Percentiles rank a stretch among this genome's conserved stretches.
Conservation (phyloP, 2,888 invertebrate species). For the Cryptocephalus moraei region DNA sequence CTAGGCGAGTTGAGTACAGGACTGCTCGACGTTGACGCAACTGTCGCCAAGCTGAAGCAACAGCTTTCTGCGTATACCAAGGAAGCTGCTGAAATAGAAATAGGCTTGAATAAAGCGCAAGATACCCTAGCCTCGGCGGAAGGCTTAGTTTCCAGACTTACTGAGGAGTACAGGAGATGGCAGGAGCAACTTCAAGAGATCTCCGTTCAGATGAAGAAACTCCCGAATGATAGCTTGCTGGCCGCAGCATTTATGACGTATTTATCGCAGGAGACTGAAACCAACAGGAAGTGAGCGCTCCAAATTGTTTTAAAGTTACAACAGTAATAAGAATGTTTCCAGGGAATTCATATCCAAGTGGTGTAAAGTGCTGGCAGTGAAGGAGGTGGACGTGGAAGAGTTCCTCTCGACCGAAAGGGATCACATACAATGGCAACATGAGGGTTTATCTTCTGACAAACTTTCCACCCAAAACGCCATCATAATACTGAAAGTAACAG, state of each 20-base stretch:
- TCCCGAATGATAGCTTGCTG: conserved; percentile 57
- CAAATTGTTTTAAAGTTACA: not conserved
- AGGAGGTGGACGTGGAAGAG: conserved; percentile 42
- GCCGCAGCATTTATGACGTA: conserved; percentile 73
- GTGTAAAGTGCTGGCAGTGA: conserved; percentile 26
- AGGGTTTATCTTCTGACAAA: conserved; percentile 71
- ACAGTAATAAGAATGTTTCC: conserved; percentile 7
- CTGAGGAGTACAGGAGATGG: conserved; percentile 86
- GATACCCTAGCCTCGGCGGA: conserved; percentile 70
- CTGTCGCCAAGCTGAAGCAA: conserved; percentile 66
- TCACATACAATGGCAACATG: conserved; percentile 74
- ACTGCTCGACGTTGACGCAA: conserved; percentile 68
- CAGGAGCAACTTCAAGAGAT: conserved; percentile 58
- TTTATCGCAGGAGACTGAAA: conserved; percentile 53
- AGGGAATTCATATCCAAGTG: conserved; percentile 31
- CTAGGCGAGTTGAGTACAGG: conserved; percentile 68
- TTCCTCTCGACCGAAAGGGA: conserved; percentile 62
- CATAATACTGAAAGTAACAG: conserved; percentile 58
- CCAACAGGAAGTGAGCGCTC: conserved; percentile 44
- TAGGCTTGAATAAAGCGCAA: conserved; percentile 66
- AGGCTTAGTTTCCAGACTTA: conserved; percentile 73
- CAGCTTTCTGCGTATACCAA: conserved; percentile 79
- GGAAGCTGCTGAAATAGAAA: conserved; percentile 88
- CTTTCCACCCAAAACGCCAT: conserved; percentile 75
- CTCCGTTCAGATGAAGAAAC: conserved; percentile 49